phyloP scores from a whole-genome alignment of 2,797 vertebrate species.

The Anisognathus igniventris region DNA sequence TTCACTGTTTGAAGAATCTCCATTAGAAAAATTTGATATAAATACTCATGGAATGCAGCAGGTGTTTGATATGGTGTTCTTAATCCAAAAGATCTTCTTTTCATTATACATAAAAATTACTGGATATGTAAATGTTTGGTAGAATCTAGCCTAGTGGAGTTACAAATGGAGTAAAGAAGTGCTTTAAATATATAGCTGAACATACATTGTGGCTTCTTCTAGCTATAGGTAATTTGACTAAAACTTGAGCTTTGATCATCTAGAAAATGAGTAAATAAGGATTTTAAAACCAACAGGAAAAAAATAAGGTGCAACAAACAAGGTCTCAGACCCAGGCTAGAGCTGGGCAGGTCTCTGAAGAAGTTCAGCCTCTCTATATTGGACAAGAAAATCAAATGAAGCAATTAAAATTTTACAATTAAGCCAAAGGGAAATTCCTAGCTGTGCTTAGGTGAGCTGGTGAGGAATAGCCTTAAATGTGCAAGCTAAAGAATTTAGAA shows the following conservation, averaged over 20 bases:
- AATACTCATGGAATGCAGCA: constrained; percentile 12
- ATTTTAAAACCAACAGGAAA: not conserved
- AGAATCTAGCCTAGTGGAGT: not conserved
- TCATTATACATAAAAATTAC: not conserved
- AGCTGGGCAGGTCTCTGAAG: not conserved
- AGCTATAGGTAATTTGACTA: not conserved
- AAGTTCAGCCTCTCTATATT: not conserved
- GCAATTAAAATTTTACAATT: not conserved
- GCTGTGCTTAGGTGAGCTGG: not conserved
- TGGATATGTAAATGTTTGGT: not conserved
- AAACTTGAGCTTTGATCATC: not conserved
- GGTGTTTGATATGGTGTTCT: not conserved
- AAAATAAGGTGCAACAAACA: not conserved
- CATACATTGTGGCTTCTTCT: not conserved
- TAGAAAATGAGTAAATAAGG: not conserved
- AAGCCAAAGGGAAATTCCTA: not conserved
- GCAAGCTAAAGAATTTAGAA: not conserved
- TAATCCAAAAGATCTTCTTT: not conserved
- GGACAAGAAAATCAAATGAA: not conserved
- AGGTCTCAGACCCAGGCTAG: not conserved
- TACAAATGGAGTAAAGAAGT: not conserved
- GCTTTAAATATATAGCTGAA: not conserved
- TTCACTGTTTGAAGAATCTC: constrained; percentile 68
- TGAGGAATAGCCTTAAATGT: not conserved
- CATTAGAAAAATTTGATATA: constrained; percentile 36